phyloP scores from a whole-genome alignment of 2,113 vertebrate genomes.

The Xenus cinereus region DNA sequence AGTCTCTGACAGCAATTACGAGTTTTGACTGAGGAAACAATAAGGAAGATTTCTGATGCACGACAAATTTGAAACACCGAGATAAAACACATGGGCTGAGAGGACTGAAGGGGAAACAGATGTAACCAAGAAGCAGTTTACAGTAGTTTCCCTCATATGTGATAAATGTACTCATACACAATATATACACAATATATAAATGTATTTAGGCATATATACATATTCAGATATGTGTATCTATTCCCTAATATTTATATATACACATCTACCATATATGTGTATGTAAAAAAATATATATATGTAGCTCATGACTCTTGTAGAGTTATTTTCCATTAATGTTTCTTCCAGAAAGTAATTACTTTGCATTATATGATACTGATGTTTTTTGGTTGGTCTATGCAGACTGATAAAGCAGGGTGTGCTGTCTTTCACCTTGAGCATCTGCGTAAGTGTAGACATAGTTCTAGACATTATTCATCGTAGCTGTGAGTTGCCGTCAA shows the following conservation, averaged over 20 bases:
- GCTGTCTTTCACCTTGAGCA: not conserved
- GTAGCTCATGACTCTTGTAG: not conserved
- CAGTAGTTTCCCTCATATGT: not conserved
- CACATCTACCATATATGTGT: not conserved
- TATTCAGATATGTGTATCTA: not conserved
- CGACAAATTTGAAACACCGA: not conserved
- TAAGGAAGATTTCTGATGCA: slow-evolving; percentile 21
- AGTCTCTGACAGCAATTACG: not conserved
- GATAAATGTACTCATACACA: not conserved
- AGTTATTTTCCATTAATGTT: not conserved
- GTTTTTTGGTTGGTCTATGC: not conserved
- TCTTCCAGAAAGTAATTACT: not conserved
- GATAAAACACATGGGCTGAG: not conserved
- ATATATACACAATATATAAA: not conserved
- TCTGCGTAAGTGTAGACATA: not conserved
- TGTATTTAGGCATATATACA: not conserved
- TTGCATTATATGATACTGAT: not conserved
- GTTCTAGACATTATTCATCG: not conserved
- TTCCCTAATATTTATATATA: not conserved
- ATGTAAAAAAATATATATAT: not conserved
- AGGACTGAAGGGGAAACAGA: not conserved
- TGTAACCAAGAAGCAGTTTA: not conserved
- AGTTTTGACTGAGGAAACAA: not conserved
- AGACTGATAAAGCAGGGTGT: not conserved
- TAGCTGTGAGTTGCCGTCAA: not conserved